Percentiles rank a stretch among this genome's conserved stretches.
Conservation (phyloP, 1,140 invertebrate species). For the Planococcus citri region DNA sequence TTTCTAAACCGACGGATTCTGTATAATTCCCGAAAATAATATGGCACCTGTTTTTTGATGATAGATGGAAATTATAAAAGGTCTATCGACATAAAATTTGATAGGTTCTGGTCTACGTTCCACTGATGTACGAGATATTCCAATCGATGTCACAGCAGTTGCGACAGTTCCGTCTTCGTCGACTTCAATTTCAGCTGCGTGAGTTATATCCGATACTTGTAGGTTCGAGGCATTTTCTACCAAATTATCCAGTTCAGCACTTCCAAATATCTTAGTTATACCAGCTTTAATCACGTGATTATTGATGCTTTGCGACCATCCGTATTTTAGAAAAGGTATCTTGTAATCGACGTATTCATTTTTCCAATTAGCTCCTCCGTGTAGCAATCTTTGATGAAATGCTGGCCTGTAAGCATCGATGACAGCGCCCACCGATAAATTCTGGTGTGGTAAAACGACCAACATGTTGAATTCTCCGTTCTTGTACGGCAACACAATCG, state of each 20-base stretch:
- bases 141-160: not conserved
- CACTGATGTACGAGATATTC: not conserved
- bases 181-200: not conserved
- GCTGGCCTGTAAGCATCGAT: not conserved
- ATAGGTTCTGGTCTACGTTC: not conserved
- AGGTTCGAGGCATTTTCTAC: not conserved
- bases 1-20: too few relatives aligned
- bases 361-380: not conserved
- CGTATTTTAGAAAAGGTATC: not conserved
- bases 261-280: not conserved
- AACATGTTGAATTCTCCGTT: not conserved
- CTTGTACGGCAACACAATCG: not conserved
- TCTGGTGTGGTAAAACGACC: not conserved
- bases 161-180: not conserved
- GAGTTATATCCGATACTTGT: not conserved
- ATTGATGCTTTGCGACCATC: not conserved
- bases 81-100: not conserved
- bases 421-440: not conserved
- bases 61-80: too few relatives aligned
- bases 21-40: not conserved
- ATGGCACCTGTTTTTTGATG: not conserved
- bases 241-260: not conserved
- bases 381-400: not conserved
- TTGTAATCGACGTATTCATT: not conserved
- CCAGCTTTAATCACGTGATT: not conserved